Base-by-base conservation (phyloP, 2,113 vertebrate genomes). In the Chaetodon auriga region DNA sequence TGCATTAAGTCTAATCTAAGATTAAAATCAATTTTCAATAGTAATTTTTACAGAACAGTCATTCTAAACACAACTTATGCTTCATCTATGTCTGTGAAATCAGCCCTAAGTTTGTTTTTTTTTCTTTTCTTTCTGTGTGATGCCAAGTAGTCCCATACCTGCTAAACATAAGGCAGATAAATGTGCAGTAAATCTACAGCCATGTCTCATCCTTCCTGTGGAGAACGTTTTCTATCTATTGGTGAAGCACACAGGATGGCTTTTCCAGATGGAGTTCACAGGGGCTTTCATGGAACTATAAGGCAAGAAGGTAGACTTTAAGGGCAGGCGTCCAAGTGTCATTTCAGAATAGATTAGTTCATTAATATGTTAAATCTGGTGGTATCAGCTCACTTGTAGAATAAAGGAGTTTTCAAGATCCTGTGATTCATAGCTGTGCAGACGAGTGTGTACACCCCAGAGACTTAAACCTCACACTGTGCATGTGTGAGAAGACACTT, bases 191-290 rank as follows among this genome's bases (percentile, higher is more conserved):
- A 70, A 85, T 86, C 65, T 65, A 23, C 55, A 65, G 38, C 55
- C 41, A 78, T 9, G 4, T 79, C 75, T 83, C 45, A 60, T 78
- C 30, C 66, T 75, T 21, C 61, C 82, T 87, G 80, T 70, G 57
- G 23, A 82, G 80, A 18, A 30, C 57, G 83, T 89, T 74, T 73
- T 71, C 75, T 66, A 64, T 78, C 60, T 58, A 5, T 70, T 35
- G 57, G 41, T 55, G 41, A 75, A 65, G 18, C 45, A 49, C 54
- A 51, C 46, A 48, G 43, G 46, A 83, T 80, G 41, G 21, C 38
- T 86, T 92, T 77, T 68, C 73, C 87, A 91, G 84, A 82, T 87
- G 75, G 48, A 36, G 80, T 53, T 36, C 16, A 55, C n/a, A 54
- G 57, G 65, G 8, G 62, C 23, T 81, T 57, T 69, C 16, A 38